Percentiles rank a stretch among this genome's conserved stretches.
Evolutionary conservation across 2,797 vertebrate genomes (phyloP).

Genomic region (Tinamus major): DNA sequence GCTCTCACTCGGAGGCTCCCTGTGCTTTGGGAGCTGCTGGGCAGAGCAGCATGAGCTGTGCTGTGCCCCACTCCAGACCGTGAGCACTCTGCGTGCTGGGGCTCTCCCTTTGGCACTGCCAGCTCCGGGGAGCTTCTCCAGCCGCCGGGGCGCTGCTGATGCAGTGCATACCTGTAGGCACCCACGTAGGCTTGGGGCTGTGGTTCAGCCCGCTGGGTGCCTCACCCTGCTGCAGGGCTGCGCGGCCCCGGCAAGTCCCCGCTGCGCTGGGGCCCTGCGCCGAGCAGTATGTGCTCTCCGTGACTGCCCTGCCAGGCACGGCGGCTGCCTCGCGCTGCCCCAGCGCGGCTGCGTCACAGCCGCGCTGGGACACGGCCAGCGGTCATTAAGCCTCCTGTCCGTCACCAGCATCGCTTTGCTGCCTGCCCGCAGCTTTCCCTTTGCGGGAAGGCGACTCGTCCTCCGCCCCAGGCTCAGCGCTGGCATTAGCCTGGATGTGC

Average conservation of each 20-base stretch:
- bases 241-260: rapidly evolving
- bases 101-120: not conserved
- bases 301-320: not conserved
- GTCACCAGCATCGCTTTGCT: rapidly evolving
- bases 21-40: no score
- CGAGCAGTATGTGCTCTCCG: rapidly evolving
- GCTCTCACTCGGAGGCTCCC: not conserved
- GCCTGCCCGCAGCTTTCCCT: not conserved
- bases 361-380: not conserved
- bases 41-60: not conserved
- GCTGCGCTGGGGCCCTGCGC: rapidly evolving
- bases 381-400: not conserved
- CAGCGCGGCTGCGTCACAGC: not conserved
- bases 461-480: not conserved
- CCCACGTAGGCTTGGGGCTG: constrained; percentile 22
- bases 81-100: rapidly evolving
- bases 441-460: not conserved
- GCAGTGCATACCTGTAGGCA: not conserved
- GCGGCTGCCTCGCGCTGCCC: not conserved
- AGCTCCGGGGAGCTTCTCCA: rapidly evolving
- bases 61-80: rapidly evolving
- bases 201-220: not conserved
- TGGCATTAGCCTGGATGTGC: rapidly evolving
- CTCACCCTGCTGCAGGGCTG: not conserved
- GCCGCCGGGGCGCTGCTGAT: not conserved